Conservation (phyloP, 1,140 invertebrate species). For the Ips typographus region DNA sequence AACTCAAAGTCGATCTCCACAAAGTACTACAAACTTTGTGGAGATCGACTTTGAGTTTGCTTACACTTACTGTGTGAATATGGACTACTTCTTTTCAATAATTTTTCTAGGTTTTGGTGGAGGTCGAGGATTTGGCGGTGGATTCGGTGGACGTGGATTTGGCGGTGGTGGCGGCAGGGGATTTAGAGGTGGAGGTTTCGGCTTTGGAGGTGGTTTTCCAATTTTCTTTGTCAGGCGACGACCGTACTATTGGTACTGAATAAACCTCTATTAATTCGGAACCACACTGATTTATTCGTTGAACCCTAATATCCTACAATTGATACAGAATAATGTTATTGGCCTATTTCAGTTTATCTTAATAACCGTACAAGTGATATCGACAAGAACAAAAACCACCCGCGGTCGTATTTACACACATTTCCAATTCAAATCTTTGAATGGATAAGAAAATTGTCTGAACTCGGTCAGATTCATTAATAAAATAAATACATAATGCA, state of each 20-base stretch:
- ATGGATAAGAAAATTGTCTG: neutral
- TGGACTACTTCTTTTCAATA: neutral
- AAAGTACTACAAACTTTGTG: neutral
- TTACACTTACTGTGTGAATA: neutral
- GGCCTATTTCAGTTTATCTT: too few species aligned
- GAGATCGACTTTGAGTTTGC: neutral
- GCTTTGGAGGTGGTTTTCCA: neutral
- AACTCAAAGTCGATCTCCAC: too few species aligned
- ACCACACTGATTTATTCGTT: too few species aligned
- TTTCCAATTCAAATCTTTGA: slow-evolving; percentile 1
- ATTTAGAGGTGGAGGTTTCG: slow-evolving; percentile 16
- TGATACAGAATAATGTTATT: too few species aligned
- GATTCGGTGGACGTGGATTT: neutral
- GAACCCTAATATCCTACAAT: too few species aligned
- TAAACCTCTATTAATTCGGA: neutral
- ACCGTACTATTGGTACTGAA: slow-evolving; percentile 5
- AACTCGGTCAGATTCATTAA: neutral
- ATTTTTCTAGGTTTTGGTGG: neutral
- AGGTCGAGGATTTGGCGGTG: slow-evolving; percentile 6
- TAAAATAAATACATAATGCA: slow-evolving; percentile 4
- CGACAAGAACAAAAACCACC: too few species aligned
- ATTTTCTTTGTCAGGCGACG: neutral
- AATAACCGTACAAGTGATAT: too few species aligned
- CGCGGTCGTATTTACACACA: neutral
- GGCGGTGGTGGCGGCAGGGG: slow-evolving; percentile 10